Percentiles rank a stretch among this genome's conserved stretches.
These are phyloP conservation scores for Euwallacea fornicatus DNA, from an alignment of 1,140 invertebrate genomes.

Conservation along the genomic window DNA sequence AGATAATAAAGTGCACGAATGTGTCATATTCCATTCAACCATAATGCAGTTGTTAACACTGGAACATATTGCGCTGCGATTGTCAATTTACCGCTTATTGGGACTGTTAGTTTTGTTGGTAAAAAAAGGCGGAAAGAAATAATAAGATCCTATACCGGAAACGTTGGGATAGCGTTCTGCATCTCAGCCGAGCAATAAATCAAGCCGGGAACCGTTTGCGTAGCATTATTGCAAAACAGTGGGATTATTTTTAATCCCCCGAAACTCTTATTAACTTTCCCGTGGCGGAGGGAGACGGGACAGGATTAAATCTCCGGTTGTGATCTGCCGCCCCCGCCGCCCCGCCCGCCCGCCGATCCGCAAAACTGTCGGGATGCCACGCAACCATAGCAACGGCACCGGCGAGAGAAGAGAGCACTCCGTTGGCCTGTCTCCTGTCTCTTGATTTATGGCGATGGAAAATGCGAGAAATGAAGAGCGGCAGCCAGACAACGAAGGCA, in stretches of 20 bases:
- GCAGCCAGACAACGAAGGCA: slow-evolving; percentile 47
- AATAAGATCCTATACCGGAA: slow-evolving; percentile 6
- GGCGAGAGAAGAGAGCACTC: slow-evolving; percentile 43
- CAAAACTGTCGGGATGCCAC: slow-evolving; percentile 53
- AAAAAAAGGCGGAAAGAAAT: slow-evolving; percentile 12
- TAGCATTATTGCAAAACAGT: slow-evolving; percentile 54
- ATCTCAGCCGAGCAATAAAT: slow-evolving; percentile 31
- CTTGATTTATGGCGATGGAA: slow-evolving; percentile 56
- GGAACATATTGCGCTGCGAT: slow-evolving; percentile 12
- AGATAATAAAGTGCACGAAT: slow-evolving; percentile 26
- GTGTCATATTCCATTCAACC: slow-evolving; percentile 15
- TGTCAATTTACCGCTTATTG: slow-evolving; percentile 3
- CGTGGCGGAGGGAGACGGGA: slow-evolving; percentile 44
- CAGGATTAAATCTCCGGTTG: slow-evolving; percentile 54
- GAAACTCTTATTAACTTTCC: slow-evolving; percentile 55
- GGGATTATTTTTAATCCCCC: slow-evolving; percentile 55
- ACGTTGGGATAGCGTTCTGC: slow-evolving; percentile 15
- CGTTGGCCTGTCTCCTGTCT: slow-evolving; percentile 55
- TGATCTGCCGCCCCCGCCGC: slow-evolving; percentile 43
- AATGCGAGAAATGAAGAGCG: slow-evolving; percentile 57
- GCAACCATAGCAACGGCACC: slow-evolving; percentile 53
- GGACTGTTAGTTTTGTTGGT: not conserved
- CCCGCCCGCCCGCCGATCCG: slow-evolving; percentile 39
- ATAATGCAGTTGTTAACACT: slow-evolving; percentile 18
- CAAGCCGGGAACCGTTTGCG: slow-evolving; percentile 38